Base-by-base conservation (phyloP, 2,797 vertebrate species). In the Dallia pectoralis region DNA sequence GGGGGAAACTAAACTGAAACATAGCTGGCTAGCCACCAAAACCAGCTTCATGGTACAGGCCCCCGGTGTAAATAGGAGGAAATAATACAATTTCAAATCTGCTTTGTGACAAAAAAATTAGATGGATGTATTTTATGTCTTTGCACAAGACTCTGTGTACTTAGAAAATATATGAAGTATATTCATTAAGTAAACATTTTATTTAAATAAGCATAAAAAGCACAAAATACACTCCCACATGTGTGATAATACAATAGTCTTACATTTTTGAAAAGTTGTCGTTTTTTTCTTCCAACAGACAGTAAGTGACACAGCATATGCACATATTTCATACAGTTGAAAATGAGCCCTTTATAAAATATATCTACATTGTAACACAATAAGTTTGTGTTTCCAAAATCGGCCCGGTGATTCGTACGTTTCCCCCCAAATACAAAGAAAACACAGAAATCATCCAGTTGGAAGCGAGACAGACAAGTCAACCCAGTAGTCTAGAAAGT, bases 301-400 rank as follows among this genome's bases (percentile, higher is more conserved):
- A 63, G 61, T 64, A 64, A 77, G 73, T 72, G 76, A 88, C 84
- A 75, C 71, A 86, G 71, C 72, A 80, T 86, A 88, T 81, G 82
- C 73, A 74, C 85, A 79, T 56, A 83, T 84, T 84, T 82, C 83
- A 77, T 87, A 86, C 85, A 87, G 83, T 63, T 82, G 82, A 88
- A 88, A 89, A 91, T 84, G 77, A 85, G 85, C 86, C 86, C 82
- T 86, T 91, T 90, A 89, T 89, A 91, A 91, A 91, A 92, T 91
- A 92, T 89, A 91, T 92, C 89, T 92, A 92, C 89, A 91, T 81
- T 81, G 86, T 90, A 92, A 92, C 89, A 91, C 85, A 75, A 89
- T 86, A 88, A 82, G 53, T 59, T 82, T 79, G 78, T 76, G 82
- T 80, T 72, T 75, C 48, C 19, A 18, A 68, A 49, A 79, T 30